Conservation (phyloP, 2,888 invertebrate genomes). For the Sinodicranocentrus sp. region DNA sequence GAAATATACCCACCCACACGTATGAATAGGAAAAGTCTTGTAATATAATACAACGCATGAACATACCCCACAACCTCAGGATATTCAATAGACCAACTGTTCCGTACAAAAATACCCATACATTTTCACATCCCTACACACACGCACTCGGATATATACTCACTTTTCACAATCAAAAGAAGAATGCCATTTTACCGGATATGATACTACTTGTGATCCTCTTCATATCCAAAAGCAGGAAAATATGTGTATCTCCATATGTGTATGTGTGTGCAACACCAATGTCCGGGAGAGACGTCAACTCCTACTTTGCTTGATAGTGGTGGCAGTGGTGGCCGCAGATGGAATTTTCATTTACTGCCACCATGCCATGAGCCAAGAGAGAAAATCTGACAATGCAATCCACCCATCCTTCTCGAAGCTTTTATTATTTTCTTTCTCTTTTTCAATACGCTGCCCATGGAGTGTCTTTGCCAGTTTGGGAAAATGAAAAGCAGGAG, state of each 20-base stretch:
- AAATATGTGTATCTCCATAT: not conserved
- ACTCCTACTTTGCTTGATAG: constrained; percentile 31
- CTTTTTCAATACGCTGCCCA: constrained; percentile 32
- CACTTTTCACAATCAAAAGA: constrained; percentile 1
- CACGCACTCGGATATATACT: not conserved
- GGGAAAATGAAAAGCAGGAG: not conserved
- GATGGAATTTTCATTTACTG: constrained; percentile 73
- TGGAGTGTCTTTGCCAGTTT: constrained; percentile 49
- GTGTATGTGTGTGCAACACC: not conserved
- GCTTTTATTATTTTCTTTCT: constrained; percentile 45
- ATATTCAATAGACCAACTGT: not conserved
- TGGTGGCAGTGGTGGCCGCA: constrained; percentile 53
- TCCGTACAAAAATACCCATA: not conserved
- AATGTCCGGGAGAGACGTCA: constrained; percentile 23
- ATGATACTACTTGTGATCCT: too few relatives aligned
- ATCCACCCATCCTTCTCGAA: constrained; percentile 42
- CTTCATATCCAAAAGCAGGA: too few relatives aligned
- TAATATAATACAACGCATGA: too few relatives aligned
- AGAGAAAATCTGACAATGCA: constrained; percentile 64
- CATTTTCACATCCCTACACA: not conserved
- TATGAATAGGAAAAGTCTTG: too few relatives aligned
- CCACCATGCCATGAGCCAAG: constrained; percentile 33
- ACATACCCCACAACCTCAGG: too few relatives aligned
- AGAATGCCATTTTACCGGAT: not conserved
- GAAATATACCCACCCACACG: constrained; percentile 5